Base-by-base conservation (phyloP, 2,888 invertebrate genomes). In the Alitta virens region DNA sequence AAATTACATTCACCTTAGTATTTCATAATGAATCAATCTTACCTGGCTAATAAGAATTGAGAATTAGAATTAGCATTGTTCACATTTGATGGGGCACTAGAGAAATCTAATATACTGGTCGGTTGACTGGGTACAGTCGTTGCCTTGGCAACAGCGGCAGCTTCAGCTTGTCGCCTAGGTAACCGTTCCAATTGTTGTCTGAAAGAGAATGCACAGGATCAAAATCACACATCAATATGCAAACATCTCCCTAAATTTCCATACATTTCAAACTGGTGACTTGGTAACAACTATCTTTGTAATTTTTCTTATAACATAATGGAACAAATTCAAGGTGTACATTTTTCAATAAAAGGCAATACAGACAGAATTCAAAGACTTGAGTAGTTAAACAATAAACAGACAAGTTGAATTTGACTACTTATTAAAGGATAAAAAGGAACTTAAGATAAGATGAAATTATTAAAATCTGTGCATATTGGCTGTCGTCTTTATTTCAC, bases 101-200 rank as follows among this genome's bases (percentile, higher is more conserved):
- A 55, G 43, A 52, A 66, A 53, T 66, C 66, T 50, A 66, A 21
- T 43, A 60, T 27, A 38, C 62, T 54, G 16, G 64, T 27, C 27
- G 50, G 50, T 38, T 52, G 60, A 26, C 55, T 25, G n/a, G 51
- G 12, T 9, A 66, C 58, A 14, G 74, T 69, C 50, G 70, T 64
- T 3, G 85, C 83, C 62, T 84, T 82, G 73, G 87, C 85, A 33
- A 71, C 70, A 65, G 73, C 87, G 78, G 71, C 70, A 65, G 73
- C 87, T 78, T 89, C 90, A 60, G 89, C 88, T 74, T 88, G 89
- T 74, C 94, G 88, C 74, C 93, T 87, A 72, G 94, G 94, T 82
- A 93, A 86, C 68, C 94, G 87, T 84, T 94, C 94, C 78, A 94
- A 83, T 83, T 93, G 92, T 84, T 93, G 93, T 71, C 94, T 88